Evolutionary conservation across 2,888 invertebrate genomes (phyloP), one percentile per base, ranked within the genome.

Genomic region (Nephrotoma appendiculata): DNA sequence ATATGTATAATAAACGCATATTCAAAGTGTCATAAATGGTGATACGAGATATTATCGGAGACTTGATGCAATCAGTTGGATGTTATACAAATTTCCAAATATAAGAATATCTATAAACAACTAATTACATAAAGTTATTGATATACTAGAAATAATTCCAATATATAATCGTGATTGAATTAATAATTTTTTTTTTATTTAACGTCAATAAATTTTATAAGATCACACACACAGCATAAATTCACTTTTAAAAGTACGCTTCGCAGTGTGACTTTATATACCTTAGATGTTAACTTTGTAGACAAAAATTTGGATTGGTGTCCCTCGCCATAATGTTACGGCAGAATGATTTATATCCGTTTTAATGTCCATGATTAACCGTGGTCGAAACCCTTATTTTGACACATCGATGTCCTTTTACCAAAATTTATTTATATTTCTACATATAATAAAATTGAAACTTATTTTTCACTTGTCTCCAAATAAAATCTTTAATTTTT

Each of bases 21-120:
- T 84, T 84, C 84, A 41, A 84, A 43, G 84, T 84, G 84, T 84
- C 84, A 84, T 84, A 84, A 84, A 84, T 84, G 84, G 84, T 84
- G 84, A 84, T 84, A 84, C 84, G 84, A 84, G 84, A 84, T 84
- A 84, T 84, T 42, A 84, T 84, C 84, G 31, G 31, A 71, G 31
- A 31, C 71, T 71, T 71, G 71, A 71, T 71, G 71, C 31, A 71
- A 71, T 71, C 71, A 71, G 71, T 71, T 71, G 19, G 71, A 71
- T 71, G 71, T 71, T 71, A 71, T 71, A 71, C 71, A 71, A 71
- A 71, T 71, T 71, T 71, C 71, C 71, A 71, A 71, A 71, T 71
- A 71, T 71, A 71, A 12, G 31, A 71, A 71, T 31, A 71, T 9
- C 9, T 71, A 71, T 31, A 71, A 71, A 71, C 19, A 71, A 31